Percentiles rank a stretch among this genome's conserved stretches.
Conservation (phyloP, 2,888 invertebrate species). For the Omphaloscelis lunosa region DNA sequence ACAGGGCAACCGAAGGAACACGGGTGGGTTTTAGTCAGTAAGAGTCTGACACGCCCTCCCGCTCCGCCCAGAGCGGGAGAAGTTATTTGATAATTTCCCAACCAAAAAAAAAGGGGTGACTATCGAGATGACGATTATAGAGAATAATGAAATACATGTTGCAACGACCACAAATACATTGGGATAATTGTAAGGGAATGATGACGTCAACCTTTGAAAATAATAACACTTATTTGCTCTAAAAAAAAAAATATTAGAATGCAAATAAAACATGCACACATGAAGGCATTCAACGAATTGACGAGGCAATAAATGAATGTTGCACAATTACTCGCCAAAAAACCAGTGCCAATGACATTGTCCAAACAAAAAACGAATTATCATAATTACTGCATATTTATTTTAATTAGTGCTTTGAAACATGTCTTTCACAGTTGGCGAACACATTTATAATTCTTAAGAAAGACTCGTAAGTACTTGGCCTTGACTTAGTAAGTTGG, state of each 20-base stretch:
- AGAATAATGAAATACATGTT: no score
- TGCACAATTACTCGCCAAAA: slow-evolving; percentile 19
- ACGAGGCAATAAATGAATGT: slow-evolving; percentile 18
- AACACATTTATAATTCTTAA: slow-evolving; percentile 38
- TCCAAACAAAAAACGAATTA: slow-evolving; percentile 23
- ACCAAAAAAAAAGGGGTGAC: no score
- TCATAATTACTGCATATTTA: slow-evolving; percentile 38
- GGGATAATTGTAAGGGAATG: no score
- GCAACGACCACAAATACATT: no score
- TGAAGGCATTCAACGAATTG: slow-evolving; percentile 36
- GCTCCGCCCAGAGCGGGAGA: no score
- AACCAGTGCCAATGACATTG: slow-evolving; percentile 14
- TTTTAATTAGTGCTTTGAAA: slow-evolving; percentile 51
- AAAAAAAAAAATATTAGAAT: slow-evolving; percentile 21
- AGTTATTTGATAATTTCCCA: no score
- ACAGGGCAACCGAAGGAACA: no score
- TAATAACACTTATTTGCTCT: no score
- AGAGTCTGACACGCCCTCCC: no score
- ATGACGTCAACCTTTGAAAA: no score
- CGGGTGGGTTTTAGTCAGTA: no score
- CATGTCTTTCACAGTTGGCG: slow-evolving; percentile 27
- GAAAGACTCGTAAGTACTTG: slow-evolving; percentile 5
- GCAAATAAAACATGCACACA: background rate
- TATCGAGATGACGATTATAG: no score
- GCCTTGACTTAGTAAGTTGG: slow-evolving; percentile 41